Conservation (phyloP, 2,888 invertebrate genomes). For the Pollenia angustigena region DNA sequence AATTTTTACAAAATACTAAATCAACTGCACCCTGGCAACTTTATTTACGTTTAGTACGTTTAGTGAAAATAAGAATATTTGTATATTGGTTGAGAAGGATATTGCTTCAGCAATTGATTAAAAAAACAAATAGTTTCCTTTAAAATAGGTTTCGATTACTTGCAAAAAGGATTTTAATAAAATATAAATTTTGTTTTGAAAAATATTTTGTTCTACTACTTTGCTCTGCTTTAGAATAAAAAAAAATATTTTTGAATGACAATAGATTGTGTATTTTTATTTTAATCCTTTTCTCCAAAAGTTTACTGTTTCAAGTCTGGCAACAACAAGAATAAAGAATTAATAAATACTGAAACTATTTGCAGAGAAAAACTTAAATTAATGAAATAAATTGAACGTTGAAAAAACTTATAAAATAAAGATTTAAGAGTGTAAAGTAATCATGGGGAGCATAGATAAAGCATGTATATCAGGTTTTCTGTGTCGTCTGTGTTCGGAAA, state of each 20-base stretch:
- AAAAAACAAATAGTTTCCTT: not conserved
- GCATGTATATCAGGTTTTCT: conserved; percentile 93
- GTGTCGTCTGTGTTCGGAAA: conserved; percentile 93
- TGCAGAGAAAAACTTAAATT: not conserved
- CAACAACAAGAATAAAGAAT: conserved; percentile 28
- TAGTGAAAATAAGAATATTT: not conserved
- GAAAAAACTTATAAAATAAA: not conserved
- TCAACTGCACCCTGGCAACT: not conserved
- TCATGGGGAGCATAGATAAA: conserved; percentile 92
- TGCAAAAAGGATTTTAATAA: not conserved
- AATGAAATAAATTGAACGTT: not conserved
- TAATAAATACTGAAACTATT: not conserved
- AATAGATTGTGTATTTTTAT: not conserved
- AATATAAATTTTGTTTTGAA: not conserved
- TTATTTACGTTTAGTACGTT: not conserved
- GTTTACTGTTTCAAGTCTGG: conserved; percentile 27
- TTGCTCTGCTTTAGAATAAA: not conserved
- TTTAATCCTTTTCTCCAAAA: conserved; percentile 11
- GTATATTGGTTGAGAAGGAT: not conserved
- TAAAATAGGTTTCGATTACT: not conserved
- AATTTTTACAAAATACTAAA: too few species aligned
- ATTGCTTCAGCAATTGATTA: conserved; percentile 19
- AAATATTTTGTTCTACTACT: too few species aligned
- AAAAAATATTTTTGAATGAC: not conserved
- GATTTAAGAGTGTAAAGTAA: not conserved